Conservation (phyloP, 2,113 vertebrate genomes). For the Plecotus auritus region DNA sequence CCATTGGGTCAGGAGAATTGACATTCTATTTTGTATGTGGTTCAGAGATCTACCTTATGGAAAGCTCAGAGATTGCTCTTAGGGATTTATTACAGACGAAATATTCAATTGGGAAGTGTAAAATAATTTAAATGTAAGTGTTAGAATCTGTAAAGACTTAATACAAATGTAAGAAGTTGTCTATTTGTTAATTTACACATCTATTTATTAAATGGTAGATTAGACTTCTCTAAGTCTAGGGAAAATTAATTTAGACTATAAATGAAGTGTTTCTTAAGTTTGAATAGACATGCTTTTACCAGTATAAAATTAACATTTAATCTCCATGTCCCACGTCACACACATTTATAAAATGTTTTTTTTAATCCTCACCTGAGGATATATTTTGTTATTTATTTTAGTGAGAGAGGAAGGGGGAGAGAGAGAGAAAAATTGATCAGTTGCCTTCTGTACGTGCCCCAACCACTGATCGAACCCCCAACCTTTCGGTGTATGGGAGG, state of each 20-base stretch:
- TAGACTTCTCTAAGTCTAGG: background rate
- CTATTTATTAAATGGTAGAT: background rate
- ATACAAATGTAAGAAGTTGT: background rate
- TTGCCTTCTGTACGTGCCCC: background rate
- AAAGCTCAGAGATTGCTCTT: background rate
- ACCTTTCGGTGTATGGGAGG: background rate
- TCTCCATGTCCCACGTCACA: background rate
- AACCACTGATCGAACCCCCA: background rate
- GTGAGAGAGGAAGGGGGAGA: background rate
- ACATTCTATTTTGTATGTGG: background rate
- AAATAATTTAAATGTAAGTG: constrained; percentile 11
- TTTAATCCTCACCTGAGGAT: background rate
- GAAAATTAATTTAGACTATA: background rate
- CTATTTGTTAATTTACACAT: background rate
- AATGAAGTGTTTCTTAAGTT: background rate
- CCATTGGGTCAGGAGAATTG: background rate
- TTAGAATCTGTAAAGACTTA: constrained; percentile 2
- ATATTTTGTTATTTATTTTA: background rate
- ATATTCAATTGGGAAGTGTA: background rate
- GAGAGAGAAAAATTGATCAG: background rate
- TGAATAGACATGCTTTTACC: background rate
- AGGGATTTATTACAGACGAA: constrained; percentile 10
- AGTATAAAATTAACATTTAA: background rate
- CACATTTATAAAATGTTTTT: background rate
- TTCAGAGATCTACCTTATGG: background rate